Base-by-base conservation (phyloP, 1,140 invertebrate species). In the Drosophila teissieri region DNA sequence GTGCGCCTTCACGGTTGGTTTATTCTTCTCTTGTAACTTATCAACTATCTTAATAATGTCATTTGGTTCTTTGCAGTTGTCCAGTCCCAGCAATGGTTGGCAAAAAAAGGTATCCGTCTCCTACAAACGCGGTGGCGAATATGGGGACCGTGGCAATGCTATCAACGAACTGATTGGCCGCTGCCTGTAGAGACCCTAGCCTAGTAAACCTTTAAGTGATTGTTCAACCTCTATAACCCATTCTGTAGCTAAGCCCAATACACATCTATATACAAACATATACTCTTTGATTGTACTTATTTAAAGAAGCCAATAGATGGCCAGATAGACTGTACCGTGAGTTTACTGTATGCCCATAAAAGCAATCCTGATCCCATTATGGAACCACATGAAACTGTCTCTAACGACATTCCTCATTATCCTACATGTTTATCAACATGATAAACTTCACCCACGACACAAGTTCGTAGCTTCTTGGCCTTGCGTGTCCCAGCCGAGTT, bases 41-140 rank as follows among this genome's bases (percentile, higher is more conserved):
- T 27, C 0, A 15, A 15, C 24, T 1, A 12, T 8, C 7, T 0
- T 31, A 40, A 24, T 54, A 0, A 6, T 5, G 14, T 17, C 12
- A 31, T 14, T 67, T n/a, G 4, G 17, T 68, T 0, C 12, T 15
- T 74, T 76, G 6, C 55, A 92, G 91, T 54, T 92, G 14, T 85
- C 86, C 4, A 89, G 63, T 79, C 92, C 92, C 1, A 79, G 89
- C 14, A 89, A 92, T 72, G 92, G 92, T 6, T 92, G 88, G 88
- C 68, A 90, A 22, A 88, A 91, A 11, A 92, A 92, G 57, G 90
- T 91, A 0, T 90, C 91, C 1, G 86, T 92, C 0, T 54, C 88
- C 1, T 92, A 67, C 37, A 88, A 89, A 34, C 79, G 90, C 24
- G 92, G 92, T 7, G 92, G 92, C 8, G 92, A 92, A 49, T 92